Base-by-base conservation (phyloP, 2,888 invertebrate genomes). In the Xylota segnis region DNA sequence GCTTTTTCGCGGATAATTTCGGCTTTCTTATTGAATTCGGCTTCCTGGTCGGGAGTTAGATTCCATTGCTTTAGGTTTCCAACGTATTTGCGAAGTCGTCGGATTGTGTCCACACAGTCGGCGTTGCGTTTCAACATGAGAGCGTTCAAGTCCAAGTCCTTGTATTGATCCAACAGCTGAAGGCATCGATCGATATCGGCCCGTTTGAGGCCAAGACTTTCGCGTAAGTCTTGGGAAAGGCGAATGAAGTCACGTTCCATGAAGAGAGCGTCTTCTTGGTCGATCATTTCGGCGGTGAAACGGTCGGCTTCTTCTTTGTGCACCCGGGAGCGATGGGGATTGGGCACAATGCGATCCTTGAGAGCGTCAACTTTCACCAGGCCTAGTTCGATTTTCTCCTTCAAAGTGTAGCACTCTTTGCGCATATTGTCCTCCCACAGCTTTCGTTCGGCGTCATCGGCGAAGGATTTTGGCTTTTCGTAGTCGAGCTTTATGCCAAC, bases 71-170 rank as follows among this genome's bases (percentile, higher is more conserved):
- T 94, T 2, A 95, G 92, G 91, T 97, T 97, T 6, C 97, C 97
- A 43, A 97, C 95, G 91, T 97, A 97, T 54, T 95, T 94, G 14
- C 96, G 93, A 91, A 96, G 93, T 81, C 96, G 94, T 89, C 96
- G 95, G 66, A 97, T 94, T 0, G 96, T 97, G 89, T 96, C 95
- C 56, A 97, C 94, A 88, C 96, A 94, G 56, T 95, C 94, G 0
- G 97, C 95, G 93, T 97, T 96, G 88, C 97, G 97, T 74, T 96
- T 94, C 50, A 98, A 91, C 96, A 97, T 96, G 23, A 97, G 91
- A 0, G 95, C 94, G 83, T 95, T 95, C 6, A 92, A 59, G 58
- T 91, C 90, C 10, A 92, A 88, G 2, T 91, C 90, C 75, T 93
- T 92, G 5, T 94, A 91, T 81, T 95, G 94, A 52, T 96, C 95